A percentile compares a stretch with the other conserved stretches of the same genome.
Evolutionary conservation across 1,140 invertebrate species (phyloP).

Genomic region (Micrasema minimum): DNA sequence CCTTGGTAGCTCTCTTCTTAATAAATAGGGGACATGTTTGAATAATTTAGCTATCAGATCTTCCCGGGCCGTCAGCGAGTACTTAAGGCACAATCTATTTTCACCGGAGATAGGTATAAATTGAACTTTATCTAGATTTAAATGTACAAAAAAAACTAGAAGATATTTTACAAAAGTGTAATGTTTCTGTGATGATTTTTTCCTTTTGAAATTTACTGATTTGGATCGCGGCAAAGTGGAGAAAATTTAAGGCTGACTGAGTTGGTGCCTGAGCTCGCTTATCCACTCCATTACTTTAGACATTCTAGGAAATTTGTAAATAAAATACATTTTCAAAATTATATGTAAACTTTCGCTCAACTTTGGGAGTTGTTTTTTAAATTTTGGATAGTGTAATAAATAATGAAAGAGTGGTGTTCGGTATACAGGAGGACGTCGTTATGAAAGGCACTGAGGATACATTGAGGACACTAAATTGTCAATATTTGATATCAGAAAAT

Average conservation of each 20-base stretch:
- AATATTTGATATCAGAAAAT: slow-evolving; percentile 30
- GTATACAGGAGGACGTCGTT: neutral
- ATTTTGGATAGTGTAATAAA: neutral
- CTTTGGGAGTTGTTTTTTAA: slow-evolving; percentile 28
- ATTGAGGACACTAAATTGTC: slow-evolving; percentile 2
- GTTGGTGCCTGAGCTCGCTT: slow-evolving; percentile 43
- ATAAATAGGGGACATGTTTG: slow-evolving; percentile 11
- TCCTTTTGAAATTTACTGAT: slow-evolving; percentile 36
- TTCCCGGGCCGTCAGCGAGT: neutral
- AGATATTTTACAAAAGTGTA: slow-evolving; percentile 35
- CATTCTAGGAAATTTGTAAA: slow-evolving; percentile 45
- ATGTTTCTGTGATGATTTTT: slow-evolving; percentile 42
- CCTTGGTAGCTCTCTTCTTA: slow-evolving; percentile 2
- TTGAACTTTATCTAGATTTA: slow-evolving; percentile 21
- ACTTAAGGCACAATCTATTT: slow-evolving; percentile 28
- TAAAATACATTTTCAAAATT: slow-evolving; percentile 27
- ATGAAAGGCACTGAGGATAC: neutral
- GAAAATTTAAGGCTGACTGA: slow-evolving; percentile 39
- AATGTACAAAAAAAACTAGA: slow-evolving; percentile 33
- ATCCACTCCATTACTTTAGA: slow-evolving; percentile 37
- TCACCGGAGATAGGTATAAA: slow-evolving; percentile 14
- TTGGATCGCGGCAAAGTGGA: slow-evolving; percentile 36
- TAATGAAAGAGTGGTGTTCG: too few species aligned
- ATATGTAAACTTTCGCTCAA: slow-evolving; percentile 31
- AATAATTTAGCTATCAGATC: neutral